A percentile compares a stretch with the other conserved stretches of the same genome.
These are phyloP conservation scores for Scaptomyza pallida DNA, from an alignment of 1,140 invertebrate genomes.

Conservation along the genomic window DNA sequence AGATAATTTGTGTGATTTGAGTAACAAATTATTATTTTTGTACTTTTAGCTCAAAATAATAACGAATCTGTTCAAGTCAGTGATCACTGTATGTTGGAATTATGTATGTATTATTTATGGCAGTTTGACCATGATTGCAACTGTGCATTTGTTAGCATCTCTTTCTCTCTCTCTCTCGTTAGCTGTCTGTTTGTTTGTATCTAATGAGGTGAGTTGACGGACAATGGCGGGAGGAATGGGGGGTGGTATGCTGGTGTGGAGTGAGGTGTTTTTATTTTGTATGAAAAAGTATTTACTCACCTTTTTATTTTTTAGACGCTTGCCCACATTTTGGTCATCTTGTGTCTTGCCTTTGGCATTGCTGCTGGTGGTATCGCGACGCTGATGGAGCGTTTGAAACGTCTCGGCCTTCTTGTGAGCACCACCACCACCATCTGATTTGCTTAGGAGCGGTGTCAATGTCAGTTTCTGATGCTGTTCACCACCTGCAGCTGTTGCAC, in stretches of 20 bases:
- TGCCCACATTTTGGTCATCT: constrained; percentile 74
- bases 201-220: background rate
- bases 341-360: constrained; percentile 74
- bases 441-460: constrained; percentile 32
- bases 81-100: background rate
- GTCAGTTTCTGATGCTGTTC: constrained; percentile 36
- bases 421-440: background rate
- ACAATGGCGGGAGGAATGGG: background rate
- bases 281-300: constrained; percentile 50
- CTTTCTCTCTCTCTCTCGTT: background rate
- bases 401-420: constrained; percentile 24
- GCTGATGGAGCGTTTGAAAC: constrained; percentile 32
- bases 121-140: background rate
- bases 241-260: background rate
- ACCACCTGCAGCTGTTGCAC: constrained; percentile 8
- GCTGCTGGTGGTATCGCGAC: constrained; percentile 36
- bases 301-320: constrained; percentile 77
- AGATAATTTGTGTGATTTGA: background rate
- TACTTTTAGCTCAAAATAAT: too few species aligned
- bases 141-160: background rate
- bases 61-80: background rate
- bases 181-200: background rate
- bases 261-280: background rate
- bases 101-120: background rate
- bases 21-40: background rate